Base-by-base conservation (phyloP, 2,113 vertebrate genomes). In the Petromus typicus region DNA sequence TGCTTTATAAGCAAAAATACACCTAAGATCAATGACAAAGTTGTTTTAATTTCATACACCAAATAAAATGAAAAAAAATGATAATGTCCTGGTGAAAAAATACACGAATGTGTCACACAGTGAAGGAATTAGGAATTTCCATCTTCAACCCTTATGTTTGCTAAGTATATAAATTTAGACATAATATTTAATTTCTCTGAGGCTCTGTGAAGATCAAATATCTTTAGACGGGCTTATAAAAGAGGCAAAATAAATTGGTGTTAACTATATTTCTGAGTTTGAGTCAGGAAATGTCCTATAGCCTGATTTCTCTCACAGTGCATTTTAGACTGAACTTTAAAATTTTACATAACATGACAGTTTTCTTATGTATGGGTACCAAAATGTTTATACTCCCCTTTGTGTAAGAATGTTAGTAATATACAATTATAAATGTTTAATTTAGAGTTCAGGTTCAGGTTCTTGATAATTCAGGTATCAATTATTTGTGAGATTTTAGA, bases 151-250 rank as follows among this genome's bases (percentile, higher is more conserved):
- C 34, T 92, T 17, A 13, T 84, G 10, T 43, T 86, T 91, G 30
- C 89, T 82, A 79, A n/a, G 7, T 84, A 22, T 67, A 5, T 54
- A 66, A 73, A 37, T 95, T 86, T 69, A 30, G 71, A 48, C 16
- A 48, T 69, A 48, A 43, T 86, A 92, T 92, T 86, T 93, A 69
- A 64, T 89, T 5, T 91, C 8, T 86, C 14, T 45, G 71, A 95
- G 34, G 11, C 48, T 81, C 59, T 81, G 16, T 71, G 34, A 81
- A 4, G 43, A 66, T 57, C 81, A 84, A 76, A 43, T 34, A 51
- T 75, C 67, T 79, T 96, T 63, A 86, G 48, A 16, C 43, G 2
- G 40, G 4, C 10, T 87, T 84, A 83, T 1, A 89, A 57, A 51
- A 91, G 2, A 14, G 30, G 48, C 37, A 56, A 66, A 57, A 43